Base-by-base conservation (phyloP, 2,113 vertebrate genomes). In the Tautogolabrus adspersus region DNA sequence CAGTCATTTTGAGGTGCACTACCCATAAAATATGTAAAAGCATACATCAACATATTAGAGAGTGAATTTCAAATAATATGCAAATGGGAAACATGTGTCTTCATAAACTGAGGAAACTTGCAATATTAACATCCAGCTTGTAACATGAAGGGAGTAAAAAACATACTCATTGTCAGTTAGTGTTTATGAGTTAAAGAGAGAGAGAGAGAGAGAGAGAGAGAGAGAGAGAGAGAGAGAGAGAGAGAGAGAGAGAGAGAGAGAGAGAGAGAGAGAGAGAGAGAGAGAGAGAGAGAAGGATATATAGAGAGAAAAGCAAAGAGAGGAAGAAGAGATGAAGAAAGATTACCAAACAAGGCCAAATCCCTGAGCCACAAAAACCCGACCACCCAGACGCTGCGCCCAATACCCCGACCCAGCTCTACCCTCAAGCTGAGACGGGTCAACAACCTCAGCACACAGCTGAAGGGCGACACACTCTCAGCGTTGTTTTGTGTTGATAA, bases 341-440 rank as follows among this genome's bases (percentile, higher is more conserved):
- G 85, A 91, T 90, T 86, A 90, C 88, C 87, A 85, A 88, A 91
- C 87, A 88, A 90, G 85, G 84, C 86, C 83, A 91, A 91, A 91
- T 87, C 88, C 73, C 71, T 3, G 18, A 76, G 67, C 65, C 61
- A 68, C 59, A 83, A 52, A 85, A 52, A 82, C 71, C 66, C 66
- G 86, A 92, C 89, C 89, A 91, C 88, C 87, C 88, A 89, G 78
- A 86, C 78, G 65, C 79, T 83, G 73, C 56, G 66, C 65, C 72
- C 65, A 84, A 87, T 80, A 82, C 72, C 58, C 66, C 30, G 61
- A 89, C 64, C 68, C 67, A 57, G 56, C 69, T 60, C 75, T 26
- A 23, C 61, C 60, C 62, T 78, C 40, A 10, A 42, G 12, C 58
- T 69, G 56, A 75, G 63, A 77, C 49, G 75, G 73, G 55, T 90